phyloP scores from a whole-genome alignment of 2,888 invertebrate species.

The Perithous albicinctus region DNA sequence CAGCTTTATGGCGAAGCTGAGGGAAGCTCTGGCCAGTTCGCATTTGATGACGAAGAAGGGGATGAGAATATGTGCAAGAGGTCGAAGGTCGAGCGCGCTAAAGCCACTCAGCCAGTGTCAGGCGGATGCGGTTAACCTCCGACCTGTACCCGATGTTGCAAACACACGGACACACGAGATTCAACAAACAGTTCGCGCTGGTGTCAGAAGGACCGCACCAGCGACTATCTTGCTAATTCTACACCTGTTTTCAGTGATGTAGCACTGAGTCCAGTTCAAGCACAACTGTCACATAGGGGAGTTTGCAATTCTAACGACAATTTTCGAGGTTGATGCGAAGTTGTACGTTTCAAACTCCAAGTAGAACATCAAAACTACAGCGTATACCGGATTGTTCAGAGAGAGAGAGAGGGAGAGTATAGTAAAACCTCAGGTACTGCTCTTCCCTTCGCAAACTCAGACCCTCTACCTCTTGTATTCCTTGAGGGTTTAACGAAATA shows the following conservation, averaged over 20 bases:
- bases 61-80: slow-evolving; percentile 21
- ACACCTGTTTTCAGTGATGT: not conserved
- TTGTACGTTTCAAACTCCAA: not conserved
- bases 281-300: not conserved
- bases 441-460: too few relatives aligned
- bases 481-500: too few relatives aligned
- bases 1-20: too few relatives aligned
- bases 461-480: too few relatives aligned
- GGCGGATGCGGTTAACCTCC: slow-evolving; percentile 56
- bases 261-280: not conserved
- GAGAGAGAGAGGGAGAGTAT: too few relatives aligned
- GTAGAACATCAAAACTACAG: not conserved
- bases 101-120: slow-evolving; percentile 55
- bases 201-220: not conserved
- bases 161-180: slow-evolving; percentile 25
- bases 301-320: not conserved
- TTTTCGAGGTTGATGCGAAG: not conserved
- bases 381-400: not conserved
- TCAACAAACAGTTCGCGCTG: not conserved
- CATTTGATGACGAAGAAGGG: not conserved
- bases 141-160: slow-evolving; percentile 48
- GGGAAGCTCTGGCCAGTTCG: not conserved
- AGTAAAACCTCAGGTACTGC: not conserved
- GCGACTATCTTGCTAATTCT: not conserved
- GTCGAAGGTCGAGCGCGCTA: slow-evolving; percentile 46